phyloP scores from a whole-genome alignment of 1,140 invertebrate species.

The Delia radicum region DNA sequence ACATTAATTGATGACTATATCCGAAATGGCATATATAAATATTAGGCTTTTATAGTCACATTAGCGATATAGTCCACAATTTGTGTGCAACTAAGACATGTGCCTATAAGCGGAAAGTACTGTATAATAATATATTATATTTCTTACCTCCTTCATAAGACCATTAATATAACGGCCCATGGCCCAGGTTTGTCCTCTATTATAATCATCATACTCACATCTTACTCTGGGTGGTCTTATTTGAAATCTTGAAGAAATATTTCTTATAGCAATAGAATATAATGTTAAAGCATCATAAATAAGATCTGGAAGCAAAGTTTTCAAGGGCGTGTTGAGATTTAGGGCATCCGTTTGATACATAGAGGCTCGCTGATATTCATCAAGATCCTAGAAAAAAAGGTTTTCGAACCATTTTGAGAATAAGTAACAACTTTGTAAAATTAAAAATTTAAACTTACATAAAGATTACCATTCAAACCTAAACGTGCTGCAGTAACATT shows the following conservation, averaged over 20 bases:
- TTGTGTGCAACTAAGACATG: no score
- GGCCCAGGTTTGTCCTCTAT: conserved; percentile 35
- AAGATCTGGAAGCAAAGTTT: conserved; percentile 51
- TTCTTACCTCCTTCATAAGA: conserved; percentile 40
- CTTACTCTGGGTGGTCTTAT: conserved; percentile 36
- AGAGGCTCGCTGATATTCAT: background rate
- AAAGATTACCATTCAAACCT: conserved; percentile 34
- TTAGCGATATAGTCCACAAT: no score
- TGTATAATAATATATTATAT: no score
- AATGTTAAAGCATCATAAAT: conserved; percentile 72
- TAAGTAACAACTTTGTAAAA: background rate
- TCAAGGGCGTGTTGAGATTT: conserved; percentile 22
- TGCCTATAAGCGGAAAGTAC: no score
- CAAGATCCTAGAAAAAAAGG: background rate
- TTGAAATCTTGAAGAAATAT: conserved; percentile 40
- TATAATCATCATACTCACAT: conserved; percentile 30
- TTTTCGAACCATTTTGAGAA: background rate
- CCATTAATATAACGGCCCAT: conserved; percentile 41
- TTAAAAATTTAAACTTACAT: conserved; percentile 31
- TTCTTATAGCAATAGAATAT: conserved; percentile 63
- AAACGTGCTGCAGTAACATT: conserved; percentile 68
- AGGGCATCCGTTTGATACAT: background rate
- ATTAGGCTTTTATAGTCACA: no score
- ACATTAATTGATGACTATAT: no score
- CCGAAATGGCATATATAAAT: no score